Percentiles rank a stretch among this genome's conserved stretches.
These are phyloP conservation scores for Phyto melanocephala DNA, from an alignment of 2,888 invertebrate species.

Conservation along the genomic window DNA sequence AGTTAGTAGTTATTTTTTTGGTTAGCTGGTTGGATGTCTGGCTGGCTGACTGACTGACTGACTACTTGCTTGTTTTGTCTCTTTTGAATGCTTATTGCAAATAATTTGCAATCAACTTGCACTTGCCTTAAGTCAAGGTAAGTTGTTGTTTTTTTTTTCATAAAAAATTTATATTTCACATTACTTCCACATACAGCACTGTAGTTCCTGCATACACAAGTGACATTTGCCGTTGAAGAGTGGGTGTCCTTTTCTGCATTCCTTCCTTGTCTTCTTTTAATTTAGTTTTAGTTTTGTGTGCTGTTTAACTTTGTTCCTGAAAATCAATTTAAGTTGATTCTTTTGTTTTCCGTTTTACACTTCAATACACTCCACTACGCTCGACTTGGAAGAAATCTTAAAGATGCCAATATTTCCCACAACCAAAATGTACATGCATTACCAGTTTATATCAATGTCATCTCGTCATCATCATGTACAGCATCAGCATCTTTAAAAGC, in stretches of 20 bases:
- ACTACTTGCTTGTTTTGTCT: constrained; percentile 26
- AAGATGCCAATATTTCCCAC: constrained; percentile 56
- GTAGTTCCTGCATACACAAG: constrained; percentile 8
- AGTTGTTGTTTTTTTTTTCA: neutral
- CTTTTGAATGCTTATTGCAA: constrained; percentile 71
- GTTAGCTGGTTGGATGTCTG: neutral
- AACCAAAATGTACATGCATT: neutral
- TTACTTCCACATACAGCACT: constrained; percentile 5
- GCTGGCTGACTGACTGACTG: neutral
- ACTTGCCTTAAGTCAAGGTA: constrained; percentile 58
- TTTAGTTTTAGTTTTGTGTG: constrained; percentile 42
- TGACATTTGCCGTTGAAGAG: constrained; percentile 22
- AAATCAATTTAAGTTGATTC: constrained; percentile 65
- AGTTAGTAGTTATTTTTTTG: neutral
- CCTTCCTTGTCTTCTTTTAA: constrained; percentile 32
- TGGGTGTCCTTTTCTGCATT: constrained; percentile 53
- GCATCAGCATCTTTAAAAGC: neutral
- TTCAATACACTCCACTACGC: constrained; percentile 58
- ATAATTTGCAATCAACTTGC: constrained; percentile 76
- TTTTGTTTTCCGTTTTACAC: constrained; percentile 61
- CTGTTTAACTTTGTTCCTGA: constrained; percentile 60
- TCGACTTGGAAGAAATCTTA: constrained; percentile 54
- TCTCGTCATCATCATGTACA: constrained; percentile 1
- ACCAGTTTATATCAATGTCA: constrained; percentile 14
- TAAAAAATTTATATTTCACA: neutral